Evolutionary conservation across 2,797 vertebrate species (phyloP).

Genomic region (Bradypodion ventrale): DNA sequence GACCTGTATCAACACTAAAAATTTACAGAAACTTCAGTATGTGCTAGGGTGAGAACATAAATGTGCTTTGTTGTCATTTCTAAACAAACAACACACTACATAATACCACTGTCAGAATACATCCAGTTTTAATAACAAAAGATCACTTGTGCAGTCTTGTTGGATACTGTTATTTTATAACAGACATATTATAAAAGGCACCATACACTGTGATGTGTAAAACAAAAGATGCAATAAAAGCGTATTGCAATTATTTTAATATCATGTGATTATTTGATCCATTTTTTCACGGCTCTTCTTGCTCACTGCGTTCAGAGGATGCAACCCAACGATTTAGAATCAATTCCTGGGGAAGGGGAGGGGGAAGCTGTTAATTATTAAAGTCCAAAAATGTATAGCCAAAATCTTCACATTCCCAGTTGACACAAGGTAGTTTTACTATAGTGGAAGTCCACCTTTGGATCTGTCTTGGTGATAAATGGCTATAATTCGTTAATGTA

Average conservation of each 20-base stretch:
- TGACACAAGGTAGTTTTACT: background rate
- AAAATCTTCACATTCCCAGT: background rate
- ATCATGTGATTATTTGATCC: background rate
- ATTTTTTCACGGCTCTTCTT: constrained; percentile 75
- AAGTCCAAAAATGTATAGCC: accelerated
- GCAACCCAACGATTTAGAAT: constrained; percentile 88
- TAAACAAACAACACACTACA: background rate
- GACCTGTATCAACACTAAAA: background rate
- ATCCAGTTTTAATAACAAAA: background rate
- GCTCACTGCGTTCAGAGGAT: constrained; percentile 85
- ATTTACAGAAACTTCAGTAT: constrained; percentile 3
- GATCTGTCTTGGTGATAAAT: background rate
- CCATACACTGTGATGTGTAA: background rate
- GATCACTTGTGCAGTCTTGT: background rate
- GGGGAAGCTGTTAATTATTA: background rate
- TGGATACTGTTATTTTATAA: background rate
- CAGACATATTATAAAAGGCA: background rate
- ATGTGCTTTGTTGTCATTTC: constrained; percentile 5
- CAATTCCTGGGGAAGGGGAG: constrained; percentile 86
- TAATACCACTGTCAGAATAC: background rate
- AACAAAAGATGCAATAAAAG: background rate
- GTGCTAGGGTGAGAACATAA: background rate
- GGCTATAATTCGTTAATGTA: background rate
- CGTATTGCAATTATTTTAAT: background rate
- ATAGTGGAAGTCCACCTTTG: background rate